Evolutionary conservation across 2,888 invertebrate genomes (phyloP), one percentile per base, ranked within the genome.

Genomic region (Drepana falcataria): DNA sequence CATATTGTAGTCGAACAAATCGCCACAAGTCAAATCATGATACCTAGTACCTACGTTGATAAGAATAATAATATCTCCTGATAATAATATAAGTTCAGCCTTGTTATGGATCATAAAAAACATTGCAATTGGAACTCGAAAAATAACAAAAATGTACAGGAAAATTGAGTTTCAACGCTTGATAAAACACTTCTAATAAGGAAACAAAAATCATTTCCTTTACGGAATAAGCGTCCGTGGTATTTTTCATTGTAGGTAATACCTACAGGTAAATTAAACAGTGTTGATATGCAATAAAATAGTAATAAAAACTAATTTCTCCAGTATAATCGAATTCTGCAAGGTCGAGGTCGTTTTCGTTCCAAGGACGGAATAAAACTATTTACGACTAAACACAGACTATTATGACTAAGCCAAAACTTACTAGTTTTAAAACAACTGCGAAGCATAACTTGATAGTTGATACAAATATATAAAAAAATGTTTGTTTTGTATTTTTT

Each of bases 311-410:
- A 40, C 51, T 21, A 21, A 21, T 21, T 21, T 21, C 40, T 41
- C 34, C 56, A 56, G 58, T 53, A 55, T 63, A 66, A 69, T 67
- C 64, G 63, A 63, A 66, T 69, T 66, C 58, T 51, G 33, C 58
- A 59, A 61, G 66, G 71, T 69, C 65, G 62, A 66, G 71, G 66
- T 66, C 58, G 59, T 65, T 73, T 72, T 70, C 70, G 57, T 61
- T 60, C 60, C 68, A 74, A 71, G 75, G 70, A 61, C 73, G 59
- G 55, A 47, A 51, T 54, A 49, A 37, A 48, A 58, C 21, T 52
- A 56, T 53, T 54, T 55, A 60, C 34, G 57, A 60, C 48, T 35
- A 53, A 3, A 37, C 44, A 51, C 40, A 58, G 56, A 35, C 44
- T 21, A 21, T 21, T 21, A 21, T 21, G 21, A 21, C 21, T 21